Evolutionary conservation across 2,888 invertebrate genomes (phyloP), one percentile per base, ranked within the genome.

Genomic region (Campoplex capitator): DNA sequence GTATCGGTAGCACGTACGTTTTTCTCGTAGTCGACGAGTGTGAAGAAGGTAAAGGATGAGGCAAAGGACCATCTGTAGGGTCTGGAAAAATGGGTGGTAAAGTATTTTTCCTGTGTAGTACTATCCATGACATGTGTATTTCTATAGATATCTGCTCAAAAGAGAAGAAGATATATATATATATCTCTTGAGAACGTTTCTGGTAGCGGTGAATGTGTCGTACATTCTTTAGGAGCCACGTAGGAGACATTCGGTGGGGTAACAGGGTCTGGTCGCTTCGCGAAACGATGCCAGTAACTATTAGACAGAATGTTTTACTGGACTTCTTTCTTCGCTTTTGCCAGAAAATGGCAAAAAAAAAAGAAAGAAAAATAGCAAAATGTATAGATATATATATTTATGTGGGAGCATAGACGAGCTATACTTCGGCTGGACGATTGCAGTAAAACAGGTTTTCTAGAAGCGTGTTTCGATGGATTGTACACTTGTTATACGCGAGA

Each of bases 211-310:
- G 78, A 85, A 83, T 83, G 80, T 85, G 83, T 86, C 83, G 81
- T 88, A 82, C 83, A 85, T 88, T 85, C 78, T 85, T 88, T 77
- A 86, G 62, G 80, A 77, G 85, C 83, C 85, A 87, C 87, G 87
- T 87, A 83, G 79, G 76, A 84, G 87, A 87, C 84, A 85, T 88
- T 88, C 80, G 80, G 70, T 70, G 75, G 68, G 73, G 86, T 71
- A 83, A 83, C 23, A 23, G 83, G 84, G 81, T 81, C 86, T 84
- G 81, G 78, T 84, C 77, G 82, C 78, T 84, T 84, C 74, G 84
- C 78, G 79, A 85, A 87, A 87, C 84, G 87, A 87, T 83, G 71
- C 67, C 79, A 76, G 83, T 85, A 87, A 87, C 84, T 87, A 87
- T 87, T 75, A 85, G 82, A 77, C 82, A 75, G 78, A 82, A 84